Base-by-base conservation (phyloP, 2,888 invertebrate genomes). In the Zygogramma bicolorata region DNA sequence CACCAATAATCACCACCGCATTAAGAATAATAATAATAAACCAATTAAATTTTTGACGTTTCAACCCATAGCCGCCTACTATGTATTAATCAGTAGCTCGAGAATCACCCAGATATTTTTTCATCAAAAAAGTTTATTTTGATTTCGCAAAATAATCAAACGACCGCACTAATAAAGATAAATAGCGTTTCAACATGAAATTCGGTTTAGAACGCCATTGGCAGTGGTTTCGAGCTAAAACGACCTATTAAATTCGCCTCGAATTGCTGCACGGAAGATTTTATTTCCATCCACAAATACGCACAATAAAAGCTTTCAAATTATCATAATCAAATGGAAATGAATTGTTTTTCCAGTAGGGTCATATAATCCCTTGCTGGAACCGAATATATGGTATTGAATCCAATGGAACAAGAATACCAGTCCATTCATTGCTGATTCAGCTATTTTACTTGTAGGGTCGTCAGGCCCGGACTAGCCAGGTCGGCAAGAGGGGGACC, bases 151-250 rank as follows among this genome's bases (percentile, higher is more conserved):
- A 25, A 53, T 53, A 53, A 53, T 53, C 15, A 27, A 53, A 53
- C 53, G 25, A 10, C 25, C 53, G 8, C 22, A n/a, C 53, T 27
- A 4, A 27, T 25, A 53, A 53, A 53, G 25, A 27, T 27, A 22
- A 53, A 53, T 53, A 53, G 22, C n/a, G 15, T 6, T 53, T 25
- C 25, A 53, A 53, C 53, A 53, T 53, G 53, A 53, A 53, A 27
- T 25, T 53, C 53, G 53, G 53, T 53, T 53, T 27, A 53, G 25
- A 53, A 53, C 53, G 25, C 27, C 53, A 53, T 53, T 53, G 25
- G 3, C n/a, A 18, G 13, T 6, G 53, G n/a, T 53, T 53, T 25
- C 22, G 25, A 22, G 27, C 53, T 27, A 4, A 53, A 53, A 53
- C 27, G 53, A 53, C n/a, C 27, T 27, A 53, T 53, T n/a, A 53